Conservation (phyloP, 2,113 vertebrate genomes). For the Anas platyrhynchos region DNA sequence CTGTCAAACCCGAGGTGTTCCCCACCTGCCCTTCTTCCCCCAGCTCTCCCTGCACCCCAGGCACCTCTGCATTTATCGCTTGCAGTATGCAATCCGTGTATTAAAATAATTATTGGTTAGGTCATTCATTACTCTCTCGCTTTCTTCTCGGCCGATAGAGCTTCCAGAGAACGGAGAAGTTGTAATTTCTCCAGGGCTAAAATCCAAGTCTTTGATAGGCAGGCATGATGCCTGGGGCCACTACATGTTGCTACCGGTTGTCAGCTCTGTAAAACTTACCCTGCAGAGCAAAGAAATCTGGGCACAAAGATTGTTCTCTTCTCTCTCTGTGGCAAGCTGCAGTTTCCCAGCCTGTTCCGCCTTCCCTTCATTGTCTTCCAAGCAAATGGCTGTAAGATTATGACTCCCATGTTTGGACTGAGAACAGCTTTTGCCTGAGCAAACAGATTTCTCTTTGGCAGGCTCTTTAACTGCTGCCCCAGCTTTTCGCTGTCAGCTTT, state of each 20-base stretch:
- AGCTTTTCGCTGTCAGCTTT: slow-evolving; percentile 54
- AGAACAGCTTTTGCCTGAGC: slow-evolving; percentile 61
- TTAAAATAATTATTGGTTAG: slow-evolving; percentile 43
- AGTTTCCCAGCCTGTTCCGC: slow-evolving; percentile 43
- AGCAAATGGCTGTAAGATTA: slow-evolving; percentile 56
- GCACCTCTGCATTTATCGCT: neutral
- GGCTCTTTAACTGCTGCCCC: slow-evolving; percentile 39
- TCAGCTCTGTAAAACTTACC: slow-evolving; percentile 55
- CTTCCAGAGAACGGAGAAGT: slow-evolving; percentile 47
- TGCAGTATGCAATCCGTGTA: neutral
- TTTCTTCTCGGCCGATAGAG: neutral
- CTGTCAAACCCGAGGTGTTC: neutral
- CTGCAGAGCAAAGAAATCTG: slow-evolving; percentile 60
- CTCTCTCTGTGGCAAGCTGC: neutral
- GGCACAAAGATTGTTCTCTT: slow-evolving; percentile 45
- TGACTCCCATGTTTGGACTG: slow-evolving; percentile 54
- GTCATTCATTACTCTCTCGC: slow-evolving; percentile 19
- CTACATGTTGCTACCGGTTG: slow-evolving; percentile 58
- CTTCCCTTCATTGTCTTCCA: slow-evolving; percentile 69
- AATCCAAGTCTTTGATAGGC: slow-evolving; percentile 67
- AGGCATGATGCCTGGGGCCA: slow-evolving; percentile 29
- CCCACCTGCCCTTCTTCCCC: neutral
- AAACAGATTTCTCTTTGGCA: slow-evolving; percentile 62
- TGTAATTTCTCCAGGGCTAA: slow-evolving; percentile 67
- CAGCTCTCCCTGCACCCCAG: neutral